Percentiles rank a stretch among this genome's conserved stretches.
Conservation (phyloP, 30 jellyfish, hydroid and myxozoan genomes). For the Rhopilema esculentum region DNA sequence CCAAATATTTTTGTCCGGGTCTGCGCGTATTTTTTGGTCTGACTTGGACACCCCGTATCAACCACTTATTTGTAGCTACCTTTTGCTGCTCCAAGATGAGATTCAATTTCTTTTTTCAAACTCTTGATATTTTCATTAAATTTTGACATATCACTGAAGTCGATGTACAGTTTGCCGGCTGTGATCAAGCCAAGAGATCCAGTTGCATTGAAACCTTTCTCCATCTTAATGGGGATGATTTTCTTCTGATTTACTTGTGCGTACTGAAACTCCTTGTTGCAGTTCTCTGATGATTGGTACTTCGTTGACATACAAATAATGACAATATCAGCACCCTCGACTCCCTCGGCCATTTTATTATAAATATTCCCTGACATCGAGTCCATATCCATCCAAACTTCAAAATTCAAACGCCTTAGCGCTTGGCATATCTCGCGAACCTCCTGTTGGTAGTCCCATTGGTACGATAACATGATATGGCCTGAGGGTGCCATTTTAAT, state of each 20-base stretch:
- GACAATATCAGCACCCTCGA: constrained; percentile 46
- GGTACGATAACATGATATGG: constrained; percentile 78
- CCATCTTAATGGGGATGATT: constrained; percentile 54
- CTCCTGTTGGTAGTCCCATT: constrained; percentile 83
- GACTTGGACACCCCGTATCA: neutral
- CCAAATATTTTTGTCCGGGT: too few relatives aligned
- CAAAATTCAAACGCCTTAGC: constrained; percentile 35
- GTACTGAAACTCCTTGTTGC: constrained; percentile 60
- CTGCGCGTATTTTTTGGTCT: too few relatives aligned
- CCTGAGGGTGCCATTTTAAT: neutral
- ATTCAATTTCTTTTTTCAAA: constrained; percentile 34
- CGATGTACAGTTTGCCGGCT: constrained; percentile 55
- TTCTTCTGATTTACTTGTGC: constrained; percentile 50
- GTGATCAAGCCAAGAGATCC: constrained; percentile 58
- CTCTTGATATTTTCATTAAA: constrained; percentile 44
- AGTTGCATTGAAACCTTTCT: constrained; percentile 45
- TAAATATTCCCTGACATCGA: constrained; percentile 44
- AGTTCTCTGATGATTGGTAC: constrained; percentile 42
- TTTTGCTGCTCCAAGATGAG: constrained; percentile 1
- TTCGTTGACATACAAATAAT: constrained; percentile 52
- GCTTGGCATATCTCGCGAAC: constrained; percentile 69
- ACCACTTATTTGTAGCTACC: neutral
- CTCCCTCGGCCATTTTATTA: constrained; percentile 56
- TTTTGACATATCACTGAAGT: constrained; percentile 52
- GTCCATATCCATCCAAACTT: constrained; percentile 86